Conservation (phyloP, 2,113 vertebrate genomes). For the Halichoeres trimaculatus region DNA sequence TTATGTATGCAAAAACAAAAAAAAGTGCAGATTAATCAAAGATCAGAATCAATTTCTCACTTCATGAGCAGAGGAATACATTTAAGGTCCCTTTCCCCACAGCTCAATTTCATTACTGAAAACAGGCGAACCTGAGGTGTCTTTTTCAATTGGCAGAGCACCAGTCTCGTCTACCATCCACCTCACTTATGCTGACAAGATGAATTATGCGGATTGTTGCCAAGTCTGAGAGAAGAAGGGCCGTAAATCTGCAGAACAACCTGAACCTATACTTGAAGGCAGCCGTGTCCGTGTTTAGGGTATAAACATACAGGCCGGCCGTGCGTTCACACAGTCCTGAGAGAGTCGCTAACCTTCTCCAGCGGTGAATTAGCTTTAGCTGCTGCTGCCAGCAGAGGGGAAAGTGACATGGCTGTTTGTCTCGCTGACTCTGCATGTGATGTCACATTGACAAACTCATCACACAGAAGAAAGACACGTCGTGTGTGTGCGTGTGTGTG, state of each 20-base stretch:
- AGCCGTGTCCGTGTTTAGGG: not conserved
- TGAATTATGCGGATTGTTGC: conserved; percentile 21
- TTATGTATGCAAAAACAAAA: not conserved
- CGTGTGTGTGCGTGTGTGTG: not conserved
- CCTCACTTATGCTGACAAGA: conserved; percentile 39
- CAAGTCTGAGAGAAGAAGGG: conserved; percentile 10
- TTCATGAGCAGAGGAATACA: not conserved
- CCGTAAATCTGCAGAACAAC: conserved; percentile 12
- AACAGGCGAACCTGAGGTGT: conserved; percentile 4
- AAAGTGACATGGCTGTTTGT: not conserved
- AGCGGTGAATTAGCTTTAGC: not conserved
- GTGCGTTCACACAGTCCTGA: not conserved
- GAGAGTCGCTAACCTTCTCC: not conserved
- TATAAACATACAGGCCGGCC: not conserved
- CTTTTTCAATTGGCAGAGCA: conserved; percentile 37
- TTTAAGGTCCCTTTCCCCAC: conserved; percentile 16
- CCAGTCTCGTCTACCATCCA: conserved; percentile 13
- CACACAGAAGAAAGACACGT: not conserved
- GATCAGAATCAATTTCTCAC: conserved; percentile 8
- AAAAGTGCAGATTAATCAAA: not conserved
- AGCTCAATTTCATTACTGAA: conserved; percentile 23
- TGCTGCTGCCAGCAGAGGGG: conserved; percentile 28
- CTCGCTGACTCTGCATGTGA: conserved; percentile 35
- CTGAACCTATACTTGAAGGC: not conserved
- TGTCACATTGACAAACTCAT: conserved; percentile 7